Conservation (phyloP, 2,888 invertebrate genomes). For the Vannuccia rotundouncinata region DNA sequence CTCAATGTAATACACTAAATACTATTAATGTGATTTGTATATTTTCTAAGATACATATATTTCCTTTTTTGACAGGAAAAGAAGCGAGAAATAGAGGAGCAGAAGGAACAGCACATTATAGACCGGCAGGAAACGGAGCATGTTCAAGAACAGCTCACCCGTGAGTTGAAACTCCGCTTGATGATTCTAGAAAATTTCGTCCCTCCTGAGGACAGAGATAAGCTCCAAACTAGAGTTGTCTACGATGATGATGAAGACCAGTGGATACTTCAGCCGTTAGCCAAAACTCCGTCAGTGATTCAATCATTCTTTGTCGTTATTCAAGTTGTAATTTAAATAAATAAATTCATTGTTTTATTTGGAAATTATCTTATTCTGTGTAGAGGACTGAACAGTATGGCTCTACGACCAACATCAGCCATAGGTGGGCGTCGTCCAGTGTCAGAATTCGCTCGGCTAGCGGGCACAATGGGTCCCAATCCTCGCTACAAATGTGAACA, state of each 20-base stretch:
- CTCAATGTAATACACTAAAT: constrained; percentile 35
- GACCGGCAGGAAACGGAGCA: constrained; percentile 86
- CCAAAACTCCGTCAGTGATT: constrained; percentile 47
- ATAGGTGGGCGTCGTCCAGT: constrained; percentile 64
- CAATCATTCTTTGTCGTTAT: constrained; percentile 40
- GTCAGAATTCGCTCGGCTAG: constrained; percentile 61
- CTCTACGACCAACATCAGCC: constrained; percentile 64
- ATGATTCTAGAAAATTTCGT: constrained; percentile 58
- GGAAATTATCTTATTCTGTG: no score
- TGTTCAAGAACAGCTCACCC: constrained; percentile 78
- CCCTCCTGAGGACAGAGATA: constrained; percentile 66
- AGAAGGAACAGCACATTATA: constrained; percentile 73
- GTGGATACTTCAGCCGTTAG: constrained; percentile 62
- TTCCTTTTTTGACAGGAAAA: constrained; percentile 28
- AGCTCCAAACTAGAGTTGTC: constrained; percentile 67
- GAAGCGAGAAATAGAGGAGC: constrained; percentile 40
- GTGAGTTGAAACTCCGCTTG: constrained; percentile 72
- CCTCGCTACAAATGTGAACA: constrained; percentile 61
- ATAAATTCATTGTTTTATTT: no score
- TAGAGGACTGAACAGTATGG: constrained; percentile 41
- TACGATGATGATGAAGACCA: constrained; percentile 76
- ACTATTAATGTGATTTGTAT: no score
- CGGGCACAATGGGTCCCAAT: constrained; percentile 44
- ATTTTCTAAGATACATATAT: neutral
- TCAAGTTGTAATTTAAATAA: no score